Evolutionary conservation across 2,797 vertebrate species (phyloP), one percentile per base, ranked within the genome.

Genomic region (Pterois miles): DNA sequence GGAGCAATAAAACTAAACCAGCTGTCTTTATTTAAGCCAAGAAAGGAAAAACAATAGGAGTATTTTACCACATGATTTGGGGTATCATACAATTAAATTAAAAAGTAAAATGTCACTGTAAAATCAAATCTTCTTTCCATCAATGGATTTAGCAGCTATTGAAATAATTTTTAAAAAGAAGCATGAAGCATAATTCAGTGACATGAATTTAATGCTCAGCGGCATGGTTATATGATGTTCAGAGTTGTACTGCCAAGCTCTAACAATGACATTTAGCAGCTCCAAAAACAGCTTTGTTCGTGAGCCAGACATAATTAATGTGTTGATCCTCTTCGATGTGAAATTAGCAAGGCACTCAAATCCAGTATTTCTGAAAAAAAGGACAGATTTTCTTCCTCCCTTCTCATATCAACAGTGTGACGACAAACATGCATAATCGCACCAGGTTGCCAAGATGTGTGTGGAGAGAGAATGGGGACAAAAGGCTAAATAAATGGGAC

Each of bases 231-330:
- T 84, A 72, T 80, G 88, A 90, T 92, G 71, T 82, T 83, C 59
- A 67, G 67, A 77, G 71, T 80, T 78, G 83, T 57, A 50, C 71
- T 78, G 88, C 66, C 71, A 85, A 77, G 76, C 82, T 87, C 80
- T 46, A 84, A 93, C 82, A 86, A 86, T 88, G 82, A 91, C 89
- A 86, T 93, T 90, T 88, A 89, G 76, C 65, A 65, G 85, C 83
- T 89, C 76, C 83, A 88, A 89, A 88, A 87, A 87, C 27, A 53
- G 82, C 90, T 93, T 94, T 94, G 90, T 93, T 93, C 86, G 52
- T 22, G 65, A 80, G 84, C 91, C 90, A 89, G 79, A 91, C 86
- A 72, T 87, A 86, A 93, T 93, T 91, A 89, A 85, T 87, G 81
- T 79, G 81, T 80, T 89, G 84, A 91, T 93, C 86, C 78, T 91